Evolutionary conservation across 2,113 vertebrate species (phyloP).

Genomic region (Anoplopoma fimbria): DNA sequence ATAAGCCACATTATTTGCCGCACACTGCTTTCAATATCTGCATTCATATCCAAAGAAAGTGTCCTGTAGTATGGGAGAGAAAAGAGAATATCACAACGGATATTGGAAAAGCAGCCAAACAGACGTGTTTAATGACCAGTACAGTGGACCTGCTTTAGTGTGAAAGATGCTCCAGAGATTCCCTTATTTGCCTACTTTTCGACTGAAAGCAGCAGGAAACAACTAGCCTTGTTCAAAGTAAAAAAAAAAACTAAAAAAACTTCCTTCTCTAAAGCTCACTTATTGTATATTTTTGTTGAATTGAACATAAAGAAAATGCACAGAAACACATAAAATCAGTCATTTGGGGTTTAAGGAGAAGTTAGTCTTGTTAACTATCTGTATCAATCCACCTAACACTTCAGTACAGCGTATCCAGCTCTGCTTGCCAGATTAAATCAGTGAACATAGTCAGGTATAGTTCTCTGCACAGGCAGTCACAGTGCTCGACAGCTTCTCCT

Average conservation of each 20-base stretch:
- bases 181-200: background rate
- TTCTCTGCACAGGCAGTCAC: background rate
- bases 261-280: background rate
- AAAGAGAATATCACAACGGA: slow-evolving; percentile 27
- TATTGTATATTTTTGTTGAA: background rate
- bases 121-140: slow-evolving; percentile 31
- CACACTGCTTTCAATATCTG: slow-evolving; percentile 48
- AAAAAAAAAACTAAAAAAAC: background rate
- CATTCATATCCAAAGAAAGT: slow-evolving; percentile 30
- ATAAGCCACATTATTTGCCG: slow-evolving; percentile 49
- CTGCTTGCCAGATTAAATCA: background rate
- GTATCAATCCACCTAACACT: background rate
- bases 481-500: background rate
- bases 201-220: background rate
- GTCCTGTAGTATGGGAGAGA: background rate
- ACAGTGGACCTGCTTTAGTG: slow-evolving; percentile 14
- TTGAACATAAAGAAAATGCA: background rate
- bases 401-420: background rate
- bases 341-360: background rate
- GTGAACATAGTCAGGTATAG: background rate
- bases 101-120: slow-evolving; percentile 38
- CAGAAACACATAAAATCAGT: background rate
- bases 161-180: slow-evolving; percentile 13
- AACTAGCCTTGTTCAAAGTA: background rate
- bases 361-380: background rate